Base-by-base conservation (phyloP, 92 coral and sea anemone species). In the Palythoa grandis region DNA sequence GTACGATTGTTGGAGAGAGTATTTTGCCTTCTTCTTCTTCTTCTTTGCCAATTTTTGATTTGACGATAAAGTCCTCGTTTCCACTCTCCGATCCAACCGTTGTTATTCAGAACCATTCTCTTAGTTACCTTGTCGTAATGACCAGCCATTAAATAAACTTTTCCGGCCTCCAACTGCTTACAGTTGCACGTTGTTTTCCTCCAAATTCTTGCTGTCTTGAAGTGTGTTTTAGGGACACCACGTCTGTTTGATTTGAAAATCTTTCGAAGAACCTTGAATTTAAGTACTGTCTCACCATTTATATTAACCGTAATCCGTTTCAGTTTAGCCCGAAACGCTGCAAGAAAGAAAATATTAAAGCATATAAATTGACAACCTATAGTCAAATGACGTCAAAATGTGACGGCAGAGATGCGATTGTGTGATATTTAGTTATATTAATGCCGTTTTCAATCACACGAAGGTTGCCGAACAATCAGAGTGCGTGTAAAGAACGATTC, bases 81-180 rank as follows among this genome's bases (percentile, higher is more conserved):
- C 87, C 80, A 71, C 24, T 37, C 17, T 17, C 17, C 35, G 5
- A 54, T 56, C 70, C 80, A 83, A 1, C 78, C 70, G 52, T 54
- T 25, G 17, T 15, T 52, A 71, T 17, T 70, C 19, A 71, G 47
- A 54, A 72, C 70, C 53, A 58, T 15, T 13, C 87, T 25, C 2
- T 43, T 53, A 3, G 79, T 39, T 0, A 3, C 54, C 12, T 16
- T 37, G 60, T 71, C 70, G 19, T 72, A 40, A 13, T 83, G 54
- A 20, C 87, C 80, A 20, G 87, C 87, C 8, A 83, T 13, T 11
- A 72, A 35, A 74, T 83, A 83, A 17, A 52, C 52, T 52, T 83
- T 60, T 1, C 78, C 69, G 11, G 15, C 61, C 13, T 3, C 39
- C 16, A 80, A 53, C 8, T 24, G 61, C 48, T 22, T 22, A 12